phyloP scores from a whole-genome alignment of 1,140 invertebrate species.

The Anastrepha obliqua region DNA sequence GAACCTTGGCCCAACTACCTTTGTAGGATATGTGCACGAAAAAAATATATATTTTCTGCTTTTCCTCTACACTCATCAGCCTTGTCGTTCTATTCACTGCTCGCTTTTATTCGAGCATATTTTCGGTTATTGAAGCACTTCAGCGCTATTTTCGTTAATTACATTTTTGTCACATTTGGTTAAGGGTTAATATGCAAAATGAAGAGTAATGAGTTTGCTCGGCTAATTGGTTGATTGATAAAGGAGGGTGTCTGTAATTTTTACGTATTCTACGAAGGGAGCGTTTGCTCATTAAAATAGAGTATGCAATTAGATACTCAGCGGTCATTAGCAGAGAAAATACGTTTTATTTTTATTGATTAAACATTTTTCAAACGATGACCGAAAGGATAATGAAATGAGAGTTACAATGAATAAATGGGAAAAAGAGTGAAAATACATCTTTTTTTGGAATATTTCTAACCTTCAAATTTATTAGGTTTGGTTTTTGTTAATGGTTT shows the following conservation, averaged over 20 bases:
- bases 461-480: too few species aligned
- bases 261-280: neutral
- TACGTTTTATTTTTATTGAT: constrained; percentile 26
- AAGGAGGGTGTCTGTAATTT: neutral
- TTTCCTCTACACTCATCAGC: neutral
- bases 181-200: constrained; percentile 41
- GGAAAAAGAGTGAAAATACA: too few species aligned
- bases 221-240: constrained; percentile 8
- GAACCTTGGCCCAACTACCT: too few species aligned
- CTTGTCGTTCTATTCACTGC: neutral
- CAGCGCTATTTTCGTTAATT: constrained; percentile 29
- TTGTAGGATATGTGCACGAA: too few species aligned
- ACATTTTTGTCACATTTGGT: constrained; percentile 43
- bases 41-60: neutral
- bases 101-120: neutral
- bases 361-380: constrained; percentile 1
- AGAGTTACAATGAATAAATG: too few species aligned
- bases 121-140: constrained; percentile 43
- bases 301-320: neutral
- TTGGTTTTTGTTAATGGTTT: too few species aligned
- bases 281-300: neutral
- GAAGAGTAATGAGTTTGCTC: constrained; percentile 40
- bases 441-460: too few species aligned
- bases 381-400: neutral
- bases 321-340: neutral